Percentiles rank a stretch among this genome's conserved stretches.
phyloP scores from a whole-genome alignment of 2,113 vertebrate genomes.

The Tilapia sparmanii region DNA sequence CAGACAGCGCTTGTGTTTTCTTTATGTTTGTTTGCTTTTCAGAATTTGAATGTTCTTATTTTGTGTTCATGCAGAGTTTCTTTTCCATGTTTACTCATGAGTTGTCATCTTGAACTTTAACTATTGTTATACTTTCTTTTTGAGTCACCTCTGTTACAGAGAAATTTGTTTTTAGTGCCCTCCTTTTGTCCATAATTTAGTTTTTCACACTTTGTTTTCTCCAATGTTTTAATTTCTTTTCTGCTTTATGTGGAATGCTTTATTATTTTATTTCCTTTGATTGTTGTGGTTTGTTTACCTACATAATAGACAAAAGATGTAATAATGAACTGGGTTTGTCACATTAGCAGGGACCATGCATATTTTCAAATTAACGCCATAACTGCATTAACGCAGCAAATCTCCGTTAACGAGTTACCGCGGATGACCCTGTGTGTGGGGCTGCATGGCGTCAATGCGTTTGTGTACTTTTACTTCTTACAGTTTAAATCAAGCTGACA shows the following conservation, averaged over 20 bases:
- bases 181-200: slow-evolving; percentile 47
- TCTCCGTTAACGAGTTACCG: neutral
- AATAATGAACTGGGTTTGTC: slow-evolving; percentile 61
- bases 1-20: slow-evolving; percentile 39
- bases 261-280: slow-evolving; percentile 17
- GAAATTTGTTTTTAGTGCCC: slow-evolving; percentile 49
- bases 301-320: slow-evolving; percentile 33
- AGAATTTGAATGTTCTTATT: slow-evolving; percentile 20
- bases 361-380: neutral
- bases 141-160: slow-evolving; percentile 48
- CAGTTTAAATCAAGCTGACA: neutral
- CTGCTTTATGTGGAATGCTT: slow-evolving; percentile 30
- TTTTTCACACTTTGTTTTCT: slow-evolving; percentile 22
- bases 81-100: slow-evolving; percentile 48
- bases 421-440: rapidly evolving
- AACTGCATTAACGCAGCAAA: neutral
- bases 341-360: neutral
- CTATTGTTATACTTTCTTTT: slow-evolving; percentile 46
- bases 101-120: slow-evolving; percentile 51
- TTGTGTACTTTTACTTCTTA: neutral
- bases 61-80: slow-evolving; percentile 15
- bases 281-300: slow-evolving; percentile 7
- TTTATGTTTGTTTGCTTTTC: slow-evolving; percentile 18
- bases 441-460: neutral
- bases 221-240: neutral